Evolutionary conservation across 1,140 invertebrate genomes (phyloP).

Genomic region (Drosophila tropicalis): DNA sequence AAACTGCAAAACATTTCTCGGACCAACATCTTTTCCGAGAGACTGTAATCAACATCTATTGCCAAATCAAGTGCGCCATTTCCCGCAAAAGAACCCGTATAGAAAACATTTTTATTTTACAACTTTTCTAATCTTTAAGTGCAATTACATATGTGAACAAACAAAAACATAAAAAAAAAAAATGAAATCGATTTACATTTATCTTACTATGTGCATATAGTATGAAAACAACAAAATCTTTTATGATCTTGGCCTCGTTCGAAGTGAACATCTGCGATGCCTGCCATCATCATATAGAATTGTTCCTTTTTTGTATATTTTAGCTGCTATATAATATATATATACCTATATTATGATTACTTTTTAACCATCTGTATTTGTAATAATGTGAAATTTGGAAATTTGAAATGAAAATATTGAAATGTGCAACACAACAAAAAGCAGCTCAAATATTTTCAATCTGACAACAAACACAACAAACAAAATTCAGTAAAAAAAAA

Average conservation of each 20-base stretch:
- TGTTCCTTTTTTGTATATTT: constrained; percentile 82
- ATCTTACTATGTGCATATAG: constrained; percentile 59
- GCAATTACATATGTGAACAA: constrained; percentile 68
- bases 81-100: constrained; percentile 50
- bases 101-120: constrained; percentile 42
- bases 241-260: constrained; percentile 51
- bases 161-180: constrained; percentile 56
- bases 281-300: constrained; percentile 61
- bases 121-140: constrained; percentile 70
- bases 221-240: constrained; percentile 34
- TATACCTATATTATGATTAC: constrained; percentile 8
- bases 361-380: constrained; percentile 62
- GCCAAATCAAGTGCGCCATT: constrained; percentile 66
- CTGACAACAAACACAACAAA: constrained; percentile 42
- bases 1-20: constrained; percentile 49
- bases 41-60: constrained; percentile 21
- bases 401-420: constrained; percentile 29
- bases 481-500: constrained; percentile 51
- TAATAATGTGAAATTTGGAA: constrained; percentile 36
- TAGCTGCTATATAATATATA: constrained; percentile 68
- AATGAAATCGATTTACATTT: constrained; percentile 76
- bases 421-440: constrained; percentile 50
- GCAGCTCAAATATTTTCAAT: constrained; percentile 57
- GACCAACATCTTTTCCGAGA: constrained; percentile 20
- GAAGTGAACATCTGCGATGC: constrained; percentile 39